phyloP scores from a whole-genome alignment of 2,888 invertebrate genomes.

The Calameuta idolon region DNA sequence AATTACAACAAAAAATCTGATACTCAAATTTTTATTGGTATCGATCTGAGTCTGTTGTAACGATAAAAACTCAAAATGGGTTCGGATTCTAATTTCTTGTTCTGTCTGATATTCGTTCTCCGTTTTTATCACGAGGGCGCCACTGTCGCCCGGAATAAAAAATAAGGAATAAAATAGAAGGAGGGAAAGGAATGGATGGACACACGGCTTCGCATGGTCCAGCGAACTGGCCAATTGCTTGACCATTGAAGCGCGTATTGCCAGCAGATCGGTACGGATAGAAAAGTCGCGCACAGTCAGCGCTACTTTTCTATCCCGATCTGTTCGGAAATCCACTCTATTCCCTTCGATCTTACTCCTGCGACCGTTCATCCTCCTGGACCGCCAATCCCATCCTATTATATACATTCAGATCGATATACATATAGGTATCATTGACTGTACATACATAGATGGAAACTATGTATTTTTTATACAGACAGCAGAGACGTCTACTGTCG shows the following conservation, averaged over 20 bases:
- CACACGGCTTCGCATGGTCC: constrained; percentile 52
- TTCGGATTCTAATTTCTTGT: no score
- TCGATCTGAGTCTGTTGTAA: no score
- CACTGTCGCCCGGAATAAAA: neutral
- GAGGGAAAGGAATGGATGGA: constrained; percentile 16
- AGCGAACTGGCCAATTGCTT: constrained; percentile 63
- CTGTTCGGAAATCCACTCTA: constrained; percentile 46
- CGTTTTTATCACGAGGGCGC: no score
- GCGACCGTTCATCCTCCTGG: constrained; percentile 12
- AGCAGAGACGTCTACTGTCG: no score
- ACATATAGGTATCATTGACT: no score
- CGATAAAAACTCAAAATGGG: no score
- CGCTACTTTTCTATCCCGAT: constrained; percentile 31
- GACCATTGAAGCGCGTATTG: constrained; percentile 57
- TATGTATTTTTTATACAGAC: no score
- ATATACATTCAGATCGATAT: no score
- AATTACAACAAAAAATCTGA: neutral
- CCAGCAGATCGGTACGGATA: constrained; percentile 50
- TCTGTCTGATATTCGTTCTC: no score
- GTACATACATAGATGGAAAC: no score
- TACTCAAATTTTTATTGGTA: no score
- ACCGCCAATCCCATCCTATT: neutral
- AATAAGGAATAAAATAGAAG: constrained; percentile 19
- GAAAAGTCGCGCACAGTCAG: constrained; percentile 15
- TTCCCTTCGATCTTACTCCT: constrained; percentile 33